A percentile compares a stretch with the other conserved stretches of the same genome.
Conservation (phyloP, 2,797 vertebrate species). For the Brachymystax lenok region DNA sequence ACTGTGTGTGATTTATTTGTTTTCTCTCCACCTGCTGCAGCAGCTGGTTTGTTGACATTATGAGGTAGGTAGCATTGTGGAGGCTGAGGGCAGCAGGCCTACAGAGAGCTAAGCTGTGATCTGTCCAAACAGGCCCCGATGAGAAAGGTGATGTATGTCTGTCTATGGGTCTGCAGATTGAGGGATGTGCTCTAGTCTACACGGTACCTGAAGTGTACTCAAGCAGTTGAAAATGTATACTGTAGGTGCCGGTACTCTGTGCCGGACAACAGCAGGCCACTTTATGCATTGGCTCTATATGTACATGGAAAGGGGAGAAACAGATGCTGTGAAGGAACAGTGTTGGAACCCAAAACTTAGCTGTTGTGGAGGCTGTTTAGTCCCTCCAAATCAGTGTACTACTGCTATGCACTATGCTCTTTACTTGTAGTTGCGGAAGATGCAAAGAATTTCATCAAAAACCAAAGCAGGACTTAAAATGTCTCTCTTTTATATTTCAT, state of each 20-base stretch:
- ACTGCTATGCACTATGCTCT: background rate
- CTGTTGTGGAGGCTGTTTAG: background rate
- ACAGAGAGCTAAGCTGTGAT: background rate
- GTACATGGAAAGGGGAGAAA: background rate
- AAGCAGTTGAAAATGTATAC: background rate
- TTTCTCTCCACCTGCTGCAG: background rate
- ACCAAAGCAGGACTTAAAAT: slow-evolving; percentile 35
- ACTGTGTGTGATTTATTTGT: slow-evolving; percentile 28
- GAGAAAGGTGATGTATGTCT: background rate
- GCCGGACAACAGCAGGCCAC: background rate
- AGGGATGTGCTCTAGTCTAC: background rate
- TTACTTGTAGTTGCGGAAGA: slow-evolving; percentile 3
- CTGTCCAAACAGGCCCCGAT: background rate
- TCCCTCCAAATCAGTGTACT: background rate
- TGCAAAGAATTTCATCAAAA: slow-evolving; percentile 33
- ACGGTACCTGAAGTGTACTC: background rate
- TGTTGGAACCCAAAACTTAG: background rate
- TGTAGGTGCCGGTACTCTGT: no score
- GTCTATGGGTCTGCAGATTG: background rate
- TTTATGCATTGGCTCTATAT: background rate
- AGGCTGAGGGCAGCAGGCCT: background rate
- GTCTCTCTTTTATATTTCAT: slow-evolving; percentile 66
- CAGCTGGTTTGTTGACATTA: background rate
- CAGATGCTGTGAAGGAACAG: background rate
- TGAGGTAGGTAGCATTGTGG: background rate